Evolutionary conservation across 2,888 invertebrate species (phyloP).

Genomic region (Schrankia costaestrigalis): DNA sequence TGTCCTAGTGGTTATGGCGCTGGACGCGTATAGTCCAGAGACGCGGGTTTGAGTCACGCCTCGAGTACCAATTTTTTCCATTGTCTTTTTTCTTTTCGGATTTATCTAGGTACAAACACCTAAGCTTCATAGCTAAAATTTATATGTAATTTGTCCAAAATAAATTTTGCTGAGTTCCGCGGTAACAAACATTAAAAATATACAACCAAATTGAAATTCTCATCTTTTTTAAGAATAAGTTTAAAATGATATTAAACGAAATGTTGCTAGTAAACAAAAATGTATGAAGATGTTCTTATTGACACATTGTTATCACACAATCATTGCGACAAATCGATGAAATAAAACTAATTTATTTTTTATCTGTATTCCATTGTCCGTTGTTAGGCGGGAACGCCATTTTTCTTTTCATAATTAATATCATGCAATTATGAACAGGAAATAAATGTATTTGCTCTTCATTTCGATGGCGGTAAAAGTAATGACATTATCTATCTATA

Average conservation of each 20-base stretch:
- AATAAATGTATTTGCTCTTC: constrained; percentile 29
- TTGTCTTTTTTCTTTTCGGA: no score
- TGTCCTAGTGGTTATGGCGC: no score
- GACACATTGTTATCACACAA: constrained; percentile 30
- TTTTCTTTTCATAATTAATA: constrained; percentile 29
- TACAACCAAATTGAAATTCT: no score
- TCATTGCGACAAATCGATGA: constrained; percentile 21
- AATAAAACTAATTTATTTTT: constrained; percentile 35
- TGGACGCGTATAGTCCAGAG: no score
- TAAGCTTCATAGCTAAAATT: no score
- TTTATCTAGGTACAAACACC: no score
- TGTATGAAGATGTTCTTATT: constrained; percentile 15
- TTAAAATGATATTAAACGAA: neutral
- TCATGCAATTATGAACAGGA: constrained; percentile 32
- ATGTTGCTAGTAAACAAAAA: constrained; percentile 9
- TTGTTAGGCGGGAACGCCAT: constrained; percentile 36
- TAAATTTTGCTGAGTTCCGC: no score
- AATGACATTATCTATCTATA: neutral
- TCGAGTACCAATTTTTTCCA: no score
- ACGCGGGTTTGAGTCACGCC: no score
- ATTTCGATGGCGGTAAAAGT: constrained; percentile 30
- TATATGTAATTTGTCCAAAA: no score
- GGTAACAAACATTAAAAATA: no score
- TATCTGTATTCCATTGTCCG: constrained; percentile 35
- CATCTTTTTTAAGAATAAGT: no score